These are phyloP conservation scores for Anolis sagrei DNA, from an alignment of 2,113 vertebrate genomes.

Conservation along the genomic window DNA sequence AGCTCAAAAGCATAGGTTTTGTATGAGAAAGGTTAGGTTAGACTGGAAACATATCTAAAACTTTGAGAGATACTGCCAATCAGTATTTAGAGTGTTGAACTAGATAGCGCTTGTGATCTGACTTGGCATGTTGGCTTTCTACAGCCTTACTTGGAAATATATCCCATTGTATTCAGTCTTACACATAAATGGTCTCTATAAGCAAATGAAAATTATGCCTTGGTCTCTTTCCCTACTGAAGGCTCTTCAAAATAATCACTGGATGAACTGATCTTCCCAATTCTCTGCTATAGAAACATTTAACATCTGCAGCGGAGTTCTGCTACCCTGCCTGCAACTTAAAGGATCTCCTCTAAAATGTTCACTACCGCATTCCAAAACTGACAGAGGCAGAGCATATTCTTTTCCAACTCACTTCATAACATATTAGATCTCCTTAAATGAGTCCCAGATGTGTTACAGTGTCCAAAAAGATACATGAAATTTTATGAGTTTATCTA, in stretches of 20 bases:
- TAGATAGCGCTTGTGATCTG: not conserved
- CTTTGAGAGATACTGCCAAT: not conserved
- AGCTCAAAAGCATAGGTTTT: too few species aligned
- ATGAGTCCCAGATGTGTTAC: constrained; percentile 19
- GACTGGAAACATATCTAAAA: not conserved
- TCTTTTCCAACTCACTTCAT: constrained; percentile 15
- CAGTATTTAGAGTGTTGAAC: not conserved
- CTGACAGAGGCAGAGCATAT: not conserved
- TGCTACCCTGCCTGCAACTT: not conserved
- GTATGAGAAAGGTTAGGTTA: too few species aligned
- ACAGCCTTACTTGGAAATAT: not conserved
- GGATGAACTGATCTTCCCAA: not conserved
- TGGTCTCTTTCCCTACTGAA: not conserved
- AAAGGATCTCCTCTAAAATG: not conserved
- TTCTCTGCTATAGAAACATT: not conserved
- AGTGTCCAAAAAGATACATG: not conserved
- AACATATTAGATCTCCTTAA: constrained; percentile 3
- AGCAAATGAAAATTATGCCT: not conserved
- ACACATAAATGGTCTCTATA: too few species aligned
- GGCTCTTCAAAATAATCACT: not conserved
- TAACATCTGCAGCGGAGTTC: fast-evolving
- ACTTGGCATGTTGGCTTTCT: not conserved
- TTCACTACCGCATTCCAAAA: not conserved
- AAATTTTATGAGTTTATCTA: constrained; percentile 14
- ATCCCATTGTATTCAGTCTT: not conserved